These are phyloP conservation scores for Canis aureus DNA, from an alignment of 2,113 vertebrate species.

Conservation along the genomic window DNA sequence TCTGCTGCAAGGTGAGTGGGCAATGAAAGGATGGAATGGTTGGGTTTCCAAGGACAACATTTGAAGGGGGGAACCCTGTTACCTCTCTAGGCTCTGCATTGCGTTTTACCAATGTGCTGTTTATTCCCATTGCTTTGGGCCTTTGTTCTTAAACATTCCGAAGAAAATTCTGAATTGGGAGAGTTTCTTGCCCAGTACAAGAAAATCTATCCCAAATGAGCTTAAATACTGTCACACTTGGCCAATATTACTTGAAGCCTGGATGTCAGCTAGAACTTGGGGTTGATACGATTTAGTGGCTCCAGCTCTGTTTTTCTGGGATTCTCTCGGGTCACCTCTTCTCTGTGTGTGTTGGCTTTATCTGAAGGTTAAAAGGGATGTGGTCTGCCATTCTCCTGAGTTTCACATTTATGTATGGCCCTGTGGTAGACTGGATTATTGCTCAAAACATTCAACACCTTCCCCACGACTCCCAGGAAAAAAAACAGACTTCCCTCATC, in stretches of 20 bases:
- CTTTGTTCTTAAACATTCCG: neutral
- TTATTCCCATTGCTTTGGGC: neutral
- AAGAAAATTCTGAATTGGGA: neutral
- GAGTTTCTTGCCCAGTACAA: neutral
- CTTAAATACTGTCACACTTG: neutral
- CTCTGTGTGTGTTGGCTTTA: neutral
- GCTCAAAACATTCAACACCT: neutral
- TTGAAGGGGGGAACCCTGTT: neutral
- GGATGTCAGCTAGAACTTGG: neutral
- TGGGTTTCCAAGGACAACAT: slow-evolving; percentile 26
- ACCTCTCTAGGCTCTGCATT: neutral
- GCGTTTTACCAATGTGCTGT: neutral
- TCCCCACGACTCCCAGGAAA: neutral
- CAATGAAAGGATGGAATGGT: neutral
- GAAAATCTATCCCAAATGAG: neutral
- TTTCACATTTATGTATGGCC: neutral
- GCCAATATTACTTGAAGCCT: neutral
- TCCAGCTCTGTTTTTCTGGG: neutral
- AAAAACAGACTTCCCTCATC: neutral
- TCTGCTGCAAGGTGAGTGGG: neutral
- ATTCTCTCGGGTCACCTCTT: neutral
- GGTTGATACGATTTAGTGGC: neutral
- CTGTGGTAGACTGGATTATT: neutral
- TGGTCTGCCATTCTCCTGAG: neutral
- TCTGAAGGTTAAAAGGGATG: neutral